Base-by-base conservation (phyloP, 2,888 invertebrate genomes). In the Carabus problematicus region DNA sequence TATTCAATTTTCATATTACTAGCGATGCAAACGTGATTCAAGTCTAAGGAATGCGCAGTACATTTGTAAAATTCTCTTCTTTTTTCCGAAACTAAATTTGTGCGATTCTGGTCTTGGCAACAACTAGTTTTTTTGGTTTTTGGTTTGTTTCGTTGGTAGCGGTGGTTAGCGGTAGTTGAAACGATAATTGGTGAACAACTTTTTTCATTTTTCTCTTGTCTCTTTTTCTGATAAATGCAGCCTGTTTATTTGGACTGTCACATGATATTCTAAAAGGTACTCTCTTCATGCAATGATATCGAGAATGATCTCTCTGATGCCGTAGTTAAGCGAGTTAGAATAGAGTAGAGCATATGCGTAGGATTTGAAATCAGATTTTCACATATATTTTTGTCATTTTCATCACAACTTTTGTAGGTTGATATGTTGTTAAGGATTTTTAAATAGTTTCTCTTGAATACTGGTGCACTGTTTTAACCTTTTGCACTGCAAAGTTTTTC, bases 231-330 rank as follows among this genome's bases (percentile, higher is more conserved):
- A 41, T 45, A 61, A 71, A 81, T 83, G 85, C 85, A 86, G 86
- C 85, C 86, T 81, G 84, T 86, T 82, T 85, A 84, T 85, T 84
- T 86, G 85, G 85, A 84, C 79, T 85, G 85, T 84, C 83, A 82
- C 82, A 82, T 85, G 82, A 83, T 80, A 76, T 75, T 79, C 74
- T 77, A 29, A 29, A 77, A 79, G 78, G 78, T 77, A 77, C 74
- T 72, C 67, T 52, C 19, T 9, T 18, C 16, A 12, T 49, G 16
- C 49, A 49, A 8, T 52, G 18, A n/a, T 52, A 14, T 52, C 14
- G 16, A 2, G 29, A 29, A 29, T 6, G 29, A 29, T n/a, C n/a
- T n/a, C n/a, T n/a, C n/a, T n/a, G n/a, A n/a, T n/a, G n/a, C n/a
- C n/a, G n/a, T 29, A 29, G 29, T 6, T 6, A 29, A 29, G 29